Evolutionary conservation across 2,797 vertebrate species (phyloP).

Genomic region (Notamacropus eugenii): DNA sequence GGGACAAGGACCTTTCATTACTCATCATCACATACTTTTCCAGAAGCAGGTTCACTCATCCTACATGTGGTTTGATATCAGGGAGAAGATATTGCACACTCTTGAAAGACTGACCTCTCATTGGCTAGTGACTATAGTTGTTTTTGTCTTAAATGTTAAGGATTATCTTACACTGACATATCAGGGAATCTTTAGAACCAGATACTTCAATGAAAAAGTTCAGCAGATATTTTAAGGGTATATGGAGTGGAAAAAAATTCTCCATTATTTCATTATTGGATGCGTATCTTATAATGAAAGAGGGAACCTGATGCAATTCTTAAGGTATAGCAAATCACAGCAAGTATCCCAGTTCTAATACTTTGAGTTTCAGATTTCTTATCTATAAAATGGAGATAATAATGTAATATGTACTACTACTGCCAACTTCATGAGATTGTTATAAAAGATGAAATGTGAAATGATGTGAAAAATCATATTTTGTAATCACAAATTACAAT

Average conservation of each 20-base stretch:
- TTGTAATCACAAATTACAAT: neutral
- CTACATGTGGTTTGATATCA: neutral
- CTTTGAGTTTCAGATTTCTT: neutral
- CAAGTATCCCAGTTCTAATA: neutral
- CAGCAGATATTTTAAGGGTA: neutral
- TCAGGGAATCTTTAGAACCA: neutral
- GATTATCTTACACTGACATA: neutral
- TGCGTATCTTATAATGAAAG: neutral
- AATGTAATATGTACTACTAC: neutral
- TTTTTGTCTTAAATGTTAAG: neutral
- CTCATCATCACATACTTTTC: neutral
- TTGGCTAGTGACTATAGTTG: neutral
- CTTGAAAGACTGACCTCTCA: neutral
- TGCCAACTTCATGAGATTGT: neutral
- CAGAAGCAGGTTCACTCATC: neutral
- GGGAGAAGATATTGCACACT: neutral
- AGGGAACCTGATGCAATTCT: neutral
- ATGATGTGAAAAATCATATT: neutral
- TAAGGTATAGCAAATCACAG: neutral
- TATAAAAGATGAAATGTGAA: neutral
- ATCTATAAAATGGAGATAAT: neutral
- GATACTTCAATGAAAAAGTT: slow-evolving; percentile 8
- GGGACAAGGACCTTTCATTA: neutral
- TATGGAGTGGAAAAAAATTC: neutral
- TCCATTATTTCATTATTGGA: neutral